phyloP scores from a whole-genome alignment of 2,797 vertebrate genomes.

The Enteromius radiatus region DNA sequence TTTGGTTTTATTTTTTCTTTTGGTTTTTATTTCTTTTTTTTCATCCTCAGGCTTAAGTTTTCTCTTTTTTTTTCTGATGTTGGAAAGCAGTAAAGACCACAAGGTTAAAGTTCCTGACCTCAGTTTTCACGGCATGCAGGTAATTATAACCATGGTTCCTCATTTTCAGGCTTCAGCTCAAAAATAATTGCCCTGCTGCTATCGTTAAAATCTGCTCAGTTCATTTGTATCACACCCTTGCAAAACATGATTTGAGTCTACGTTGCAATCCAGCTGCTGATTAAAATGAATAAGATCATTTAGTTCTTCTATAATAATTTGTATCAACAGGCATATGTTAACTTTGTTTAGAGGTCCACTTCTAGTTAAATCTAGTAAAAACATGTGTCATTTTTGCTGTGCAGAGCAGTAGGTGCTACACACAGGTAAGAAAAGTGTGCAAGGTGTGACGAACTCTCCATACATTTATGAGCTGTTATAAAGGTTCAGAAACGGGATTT shows the following conservation, averaged over 20 bases:
- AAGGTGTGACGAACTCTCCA: background rate
- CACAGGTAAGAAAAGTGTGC: background rate
- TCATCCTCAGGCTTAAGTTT: slow-evolving; percentile 35
- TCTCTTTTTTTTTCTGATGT: slow-evolving; percentile 69
- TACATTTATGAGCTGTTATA: background rate
- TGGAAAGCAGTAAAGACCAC: slow-evolving; percentile 70
- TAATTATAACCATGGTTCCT: slow-evolving; percentile 68
- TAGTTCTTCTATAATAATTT: background rate
- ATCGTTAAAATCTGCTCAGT: slow-evolving; percentile 36
- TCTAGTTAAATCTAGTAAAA: background rate
- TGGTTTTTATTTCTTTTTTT: slow-evolving; percentile 55
- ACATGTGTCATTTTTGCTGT: background rate
- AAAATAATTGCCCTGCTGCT: slow-evolving; percentile 30
- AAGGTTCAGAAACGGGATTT: background rate
- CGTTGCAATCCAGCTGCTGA: background rate
- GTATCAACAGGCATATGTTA: background rate
- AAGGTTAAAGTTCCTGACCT: slow-evolving; percentile 66
- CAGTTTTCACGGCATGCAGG: slow-evolving; percentile 57
- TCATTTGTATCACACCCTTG: slow-evolving; percentile 6
- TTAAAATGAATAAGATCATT: background rate
- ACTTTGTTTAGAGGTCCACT: background rate
- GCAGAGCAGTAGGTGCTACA: background rate
- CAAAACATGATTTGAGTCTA: background rate
- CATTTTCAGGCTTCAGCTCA: slow-evolving; percentile 57
- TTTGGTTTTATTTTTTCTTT: slow-evolving; percentile 39